Evolutionary conservation across 2,113 vertebrate species (phyloP), one percentile per base, ranked within the genome.

Genomic region (Odontophorus gujanensis): DNA sequence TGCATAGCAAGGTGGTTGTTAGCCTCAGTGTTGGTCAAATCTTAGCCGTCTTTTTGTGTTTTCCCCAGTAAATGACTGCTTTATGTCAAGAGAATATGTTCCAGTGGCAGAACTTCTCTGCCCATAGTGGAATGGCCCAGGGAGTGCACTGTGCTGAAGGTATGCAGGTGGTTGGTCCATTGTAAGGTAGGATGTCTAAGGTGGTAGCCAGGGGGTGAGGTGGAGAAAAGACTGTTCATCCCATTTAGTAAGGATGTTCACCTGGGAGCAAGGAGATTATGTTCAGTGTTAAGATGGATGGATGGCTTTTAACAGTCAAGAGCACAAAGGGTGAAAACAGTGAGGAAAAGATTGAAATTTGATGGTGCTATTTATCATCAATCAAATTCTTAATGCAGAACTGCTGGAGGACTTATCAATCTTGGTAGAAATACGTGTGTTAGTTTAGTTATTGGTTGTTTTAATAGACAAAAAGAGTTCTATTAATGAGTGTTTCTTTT

Each of bases 1-100:
- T 30, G 24, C 0, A 0, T 6, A 17, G 68, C 0, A 0, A 12
- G 25, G 40, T 2, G 0, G 28, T 11, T 7, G 14, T 72, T 51
- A 3, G 3, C 4, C 28, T 20, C 0, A 18, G 47, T 36, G 34
- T 8, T 26, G 12, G 47, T 36, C 13, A 50, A 26, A 26, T 28
- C 18, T 8, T 50, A 28, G 1, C 26, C 18, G 9, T 32, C 11
- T 69, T 50, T 3, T 0, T 1, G 2, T 34, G 17, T 28, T 8
- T 38, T 21, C 36, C 47, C 6, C 34, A 53, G 19, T 12, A 72
- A 76, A 43, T 40, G 5, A 13, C 32, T 7, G 13, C 12, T 53
- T 76, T 34, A 11, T 15, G 4, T 50, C 38, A 7, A 63, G 11
- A 0, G 7, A 36, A 18, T 26, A 10, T 65, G 21, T 34, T 57